Evolutionary conservation across 2,888 invertebrate genomes (phyloP), one percentile per base, ranked within the genome.

Genomic region (Nomada goodeniana): DNA sequence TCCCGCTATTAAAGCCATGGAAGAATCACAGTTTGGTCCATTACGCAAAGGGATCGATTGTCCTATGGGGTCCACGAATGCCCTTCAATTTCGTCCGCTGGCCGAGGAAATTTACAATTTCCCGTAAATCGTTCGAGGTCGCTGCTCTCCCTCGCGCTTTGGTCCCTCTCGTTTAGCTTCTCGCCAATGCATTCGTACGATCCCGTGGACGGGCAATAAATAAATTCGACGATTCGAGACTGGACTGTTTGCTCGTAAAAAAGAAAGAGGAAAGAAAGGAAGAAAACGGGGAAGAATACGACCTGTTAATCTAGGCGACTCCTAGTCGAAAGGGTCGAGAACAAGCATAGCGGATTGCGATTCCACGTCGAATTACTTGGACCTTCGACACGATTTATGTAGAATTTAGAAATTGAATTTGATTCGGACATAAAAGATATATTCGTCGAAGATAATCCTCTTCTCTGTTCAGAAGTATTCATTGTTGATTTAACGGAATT

Each of bases 101-200:
- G 80, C 80, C 78, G 78, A 82, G 74, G 86, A 87, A 91, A 90
- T 92, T 91, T 91, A 88, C 89, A 90, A 90, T 88, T 90, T 88
- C 84, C 85, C 83, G 85, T 86, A 85, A 86, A 86, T 83, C 74
- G 83, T 68, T 75, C 55, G 75, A 77, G 72, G 76, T 71, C 67
- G 55, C 55, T 47, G 53, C 44, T 11, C 53, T 29, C 63, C 78
- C 78, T 60, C 29, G 23, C 20, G 29, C n/a, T 67, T 65, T 59
- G 63, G 63, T 65, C 60, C 44, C 50, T 74, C 52, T 63, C 11
- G 18, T 29, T 47, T 53, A 5, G n/a, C 50, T 60, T 78, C 50
- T 69, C 29, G 29, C n/a, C 50, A 10, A 11, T 52, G 44, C 67
- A 59, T 76, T 53, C 50, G n/a, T 77, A 55, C 73, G 55, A 2